A percentile compares a stretch with the other conserved stretches of the same genome.
These are phyloP conservation scores for Strongylocentrotus purpuratus DNA, from an alignment of 35 echinoderm and acorn worm genomes.

Conservation along the genomic window DNA sequence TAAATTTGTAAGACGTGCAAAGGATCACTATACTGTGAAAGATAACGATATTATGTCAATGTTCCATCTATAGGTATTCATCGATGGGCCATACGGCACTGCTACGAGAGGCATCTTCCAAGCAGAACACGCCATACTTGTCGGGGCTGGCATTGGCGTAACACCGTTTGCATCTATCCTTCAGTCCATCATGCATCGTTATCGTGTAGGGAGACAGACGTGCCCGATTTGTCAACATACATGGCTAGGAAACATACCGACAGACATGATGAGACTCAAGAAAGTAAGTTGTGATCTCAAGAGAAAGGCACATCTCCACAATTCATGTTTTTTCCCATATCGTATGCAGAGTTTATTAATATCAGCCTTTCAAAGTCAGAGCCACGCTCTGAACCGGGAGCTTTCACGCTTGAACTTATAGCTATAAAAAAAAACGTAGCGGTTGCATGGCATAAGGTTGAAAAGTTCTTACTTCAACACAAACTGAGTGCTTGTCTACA, in stretches of 20 bases:
- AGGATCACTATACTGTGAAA: too few relatives aligned
- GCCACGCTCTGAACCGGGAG: too few relatives aligned
- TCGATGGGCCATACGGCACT: constrained; percentile 96
- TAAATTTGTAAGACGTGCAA: too few relatives aligned
- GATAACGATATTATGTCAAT: neutral
- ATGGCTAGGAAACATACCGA: constrained; percentile 85
- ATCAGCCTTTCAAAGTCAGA: too few relatives aligned
- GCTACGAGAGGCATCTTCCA: constrained; percentile 93
- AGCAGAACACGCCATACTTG: constrained; percentile 92
- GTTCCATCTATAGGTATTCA: constrained; percentile 69
- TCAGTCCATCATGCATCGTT: constrained; percentile 89
- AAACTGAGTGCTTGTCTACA: too few relatives aligned
- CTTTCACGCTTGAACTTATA: too few relatives aligned
- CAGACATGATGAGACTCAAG: constrained; percentile 88
- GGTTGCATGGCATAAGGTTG: too few relatives aligned
- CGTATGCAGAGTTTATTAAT: neutral
- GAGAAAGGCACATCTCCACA: neutral
- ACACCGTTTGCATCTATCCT: constrained; percentile 97
- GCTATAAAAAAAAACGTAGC: too few relatives aligned
- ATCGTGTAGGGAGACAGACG: constrained; percentile 66
- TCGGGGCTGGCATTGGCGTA: constrained; percentile 96
- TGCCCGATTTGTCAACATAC: constrained; percentile 91
- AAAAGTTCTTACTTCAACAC: too few relatives aligned
- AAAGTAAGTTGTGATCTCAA: constrained; percentile 46
- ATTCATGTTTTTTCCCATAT: neutral